A percentile compares a stretch with the other conserved stretches of the same genome.
phyloP scores from a whole-genome alignment of 1,140 invertebrate species.

The Bacillus rossius region DNA sequence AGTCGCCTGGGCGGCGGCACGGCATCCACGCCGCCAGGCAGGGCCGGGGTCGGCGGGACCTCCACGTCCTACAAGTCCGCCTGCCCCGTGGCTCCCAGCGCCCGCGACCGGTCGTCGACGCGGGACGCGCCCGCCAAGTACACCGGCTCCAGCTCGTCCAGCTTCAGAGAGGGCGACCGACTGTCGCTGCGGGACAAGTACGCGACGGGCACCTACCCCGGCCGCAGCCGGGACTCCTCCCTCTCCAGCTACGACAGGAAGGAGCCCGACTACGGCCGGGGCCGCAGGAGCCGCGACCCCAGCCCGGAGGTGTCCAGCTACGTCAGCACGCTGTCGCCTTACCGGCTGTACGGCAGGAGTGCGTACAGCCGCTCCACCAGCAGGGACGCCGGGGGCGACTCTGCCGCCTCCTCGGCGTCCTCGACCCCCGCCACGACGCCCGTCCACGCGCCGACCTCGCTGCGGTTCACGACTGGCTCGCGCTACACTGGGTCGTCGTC shows the following conservation, averaged over 20 bases:
- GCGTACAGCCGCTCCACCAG: slow-evolving; percentile 7
- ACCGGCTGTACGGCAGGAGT: slow-evolving; percentile 2
- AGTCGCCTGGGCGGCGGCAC: no score
- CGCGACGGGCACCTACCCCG: slow-evolving; percentile 7
- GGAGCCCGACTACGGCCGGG: not conserved
- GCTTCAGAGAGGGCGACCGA: not conserved
- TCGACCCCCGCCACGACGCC: slow-evolving; percentile 10
- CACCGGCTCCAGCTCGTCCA: not conserved
- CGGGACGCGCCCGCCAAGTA: not conserved
- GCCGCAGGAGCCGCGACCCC: not conserved
- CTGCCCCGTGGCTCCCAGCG: not conserved
- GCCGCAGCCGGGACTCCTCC: not conserved
- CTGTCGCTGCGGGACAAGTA: slow-evolving; percentile 8
- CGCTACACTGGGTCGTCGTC: not conserved
- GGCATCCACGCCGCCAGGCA: no score
- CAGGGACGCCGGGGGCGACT: not conserved
- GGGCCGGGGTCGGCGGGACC: no score
- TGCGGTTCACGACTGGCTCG: slow-evolving; percentile 4
- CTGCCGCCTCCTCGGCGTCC: not conserved
- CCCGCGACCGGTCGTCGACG: no score
- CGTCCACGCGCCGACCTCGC: not conserved
- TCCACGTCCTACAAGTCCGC: no score
- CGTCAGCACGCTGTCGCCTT: slow-evolving; percentile 3
- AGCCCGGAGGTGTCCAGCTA: not conserved
- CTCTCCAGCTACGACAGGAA: no score